Evolutionary conservation across 2,113 vertebrate genomes (phyloP), one percentile per base, ranked within the genome.

Genomic region (Piprites chloris): DNA sequence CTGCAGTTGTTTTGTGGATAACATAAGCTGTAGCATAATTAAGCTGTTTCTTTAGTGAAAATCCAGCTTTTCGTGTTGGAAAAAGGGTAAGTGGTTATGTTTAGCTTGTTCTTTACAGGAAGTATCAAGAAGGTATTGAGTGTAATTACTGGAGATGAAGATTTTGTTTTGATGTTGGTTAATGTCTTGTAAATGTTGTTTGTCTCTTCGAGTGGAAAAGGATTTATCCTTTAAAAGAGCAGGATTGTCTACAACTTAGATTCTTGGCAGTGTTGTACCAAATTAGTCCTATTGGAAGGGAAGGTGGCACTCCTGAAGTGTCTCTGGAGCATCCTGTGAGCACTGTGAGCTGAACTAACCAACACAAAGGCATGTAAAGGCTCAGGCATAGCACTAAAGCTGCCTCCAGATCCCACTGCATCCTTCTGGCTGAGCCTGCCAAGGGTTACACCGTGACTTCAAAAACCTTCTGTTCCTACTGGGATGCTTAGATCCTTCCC

Each of bases 121-220:
- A 91, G 44, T 58, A 74, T 50, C n/a, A 52, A 53, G 66, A 44
- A 85, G 69, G 6, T 68, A 62, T 66, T 90, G 85, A 83, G 41
- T 72, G 44, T 83, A 94, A 94, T 94, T 91, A 85, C 28, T 62
- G 17, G 52, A 87, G 85, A 72, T 87, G 11, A 89, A 39, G 84
- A 85, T 90, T 87, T 76, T 87, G 81, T 85, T 79, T 76, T 63
- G 61, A 44, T 89, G 65, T 84, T 80, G 50, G 52, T 58, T 92
- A 87, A 72, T 75, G 32, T 72, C 27, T 23, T 67, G 49, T 75
- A 89, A 87, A 46, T 4, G 5, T 59, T 20, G 0, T 63, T 86
- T 95, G 24, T 83, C 44, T 77, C 27, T 47, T 71, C 30, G 23
- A 69, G 8, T 65, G 28, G 56, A 92, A 86, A 27, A 74, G 24